These are phyloP conservation scores for Struthio camelus DNA, from an alignment of 2,113 vertebrate species.

Conservation along the genomic window DNA sequence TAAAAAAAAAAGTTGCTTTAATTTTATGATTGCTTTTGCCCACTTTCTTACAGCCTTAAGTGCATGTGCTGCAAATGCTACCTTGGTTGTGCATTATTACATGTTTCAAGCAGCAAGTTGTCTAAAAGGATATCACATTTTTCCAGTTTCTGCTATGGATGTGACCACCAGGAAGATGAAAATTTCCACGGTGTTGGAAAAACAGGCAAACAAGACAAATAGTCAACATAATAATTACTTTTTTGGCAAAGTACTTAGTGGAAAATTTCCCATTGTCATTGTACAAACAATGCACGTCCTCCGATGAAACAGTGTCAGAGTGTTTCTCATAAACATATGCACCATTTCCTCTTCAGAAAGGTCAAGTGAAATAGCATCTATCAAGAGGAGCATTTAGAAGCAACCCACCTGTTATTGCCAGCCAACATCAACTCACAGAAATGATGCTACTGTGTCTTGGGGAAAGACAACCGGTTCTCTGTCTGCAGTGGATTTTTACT, in stretches of 20 bases:
- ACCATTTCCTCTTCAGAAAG: conserved; percentile 63
- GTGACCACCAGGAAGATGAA: not conserved
- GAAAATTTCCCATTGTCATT: conserved; percentile 63
- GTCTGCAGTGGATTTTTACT: conserved; percentile 32
- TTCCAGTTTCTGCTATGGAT: conserved; percentile 9
- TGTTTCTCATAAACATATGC: conserved; percentile 63
- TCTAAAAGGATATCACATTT: not conserved
- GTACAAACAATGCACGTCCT: conserved; percentile 65
- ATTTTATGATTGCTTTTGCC: not conserved
- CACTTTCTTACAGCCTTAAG: not conserved
- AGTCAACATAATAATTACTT: conserved; percentile 43
- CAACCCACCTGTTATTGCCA: conserved; percentile 60
- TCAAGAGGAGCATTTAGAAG: conserved; percentile 64
- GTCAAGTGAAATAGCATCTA: conserved; percentile 69
- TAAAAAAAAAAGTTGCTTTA: not conserved
- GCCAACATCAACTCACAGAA: conserved; percentile 46
- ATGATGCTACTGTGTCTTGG: conserved; percentile 16
- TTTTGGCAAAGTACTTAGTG: conserved; percentile 53
- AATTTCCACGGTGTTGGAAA: conserved; percentile 6
- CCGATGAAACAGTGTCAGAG: conserved; percentile 53
- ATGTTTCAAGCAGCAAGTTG: not conserved
- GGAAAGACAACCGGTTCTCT: conserved; percentile 52
- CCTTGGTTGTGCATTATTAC: not conserved
- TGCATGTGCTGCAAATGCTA: not conserved
- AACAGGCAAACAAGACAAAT: conserved; percentile 43